Percentiles rank a stretch among this genome's conserved stretches.
Evolutionary conservation across 1,140 invertebrate species (phyloP).

Genomic region (Brachionus manjavacas): DNA sequence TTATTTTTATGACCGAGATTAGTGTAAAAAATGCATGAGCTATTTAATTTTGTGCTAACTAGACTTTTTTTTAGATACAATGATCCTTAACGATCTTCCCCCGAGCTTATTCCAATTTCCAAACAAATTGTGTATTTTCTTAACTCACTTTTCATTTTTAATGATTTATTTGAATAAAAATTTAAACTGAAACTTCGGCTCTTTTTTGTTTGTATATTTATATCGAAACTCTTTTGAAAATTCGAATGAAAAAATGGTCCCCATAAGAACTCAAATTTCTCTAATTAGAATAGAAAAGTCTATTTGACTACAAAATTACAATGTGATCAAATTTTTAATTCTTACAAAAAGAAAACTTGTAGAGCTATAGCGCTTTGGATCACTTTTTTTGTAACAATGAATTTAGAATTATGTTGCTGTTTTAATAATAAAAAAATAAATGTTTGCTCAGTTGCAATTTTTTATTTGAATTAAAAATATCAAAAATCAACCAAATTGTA

Average conservation of each 20-base stretch:
- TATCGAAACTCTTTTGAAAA: background rate
- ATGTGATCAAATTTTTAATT: background rate
- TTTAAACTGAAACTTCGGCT: background rate
- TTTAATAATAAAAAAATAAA: background rate
- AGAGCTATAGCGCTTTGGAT: background rate
- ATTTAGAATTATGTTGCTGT: background rate
- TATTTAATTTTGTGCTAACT: background rate
- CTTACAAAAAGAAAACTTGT: background rate
- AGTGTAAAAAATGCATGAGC: background rate
- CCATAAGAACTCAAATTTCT: background rate
- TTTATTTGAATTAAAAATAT: background rate
- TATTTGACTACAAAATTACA: background rate
- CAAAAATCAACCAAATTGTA: background rate
- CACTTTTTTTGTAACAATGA: background rate
- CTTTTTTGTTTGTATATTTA: background rate
- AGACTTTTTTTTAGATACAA: background rate
- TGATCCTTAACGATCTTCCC: background rate
- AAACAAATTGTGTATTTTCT: background rate
- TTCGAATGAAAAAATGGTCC: background rate
- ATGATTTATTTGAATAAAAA: background rate
- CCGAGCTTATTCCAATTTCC: background rate
- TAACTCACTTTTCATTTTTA: background rate
- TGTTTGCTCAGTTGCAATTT: background rate
- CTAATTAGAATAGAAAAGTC: background rate
- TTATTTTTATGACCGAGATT: background rate